phyloP scores from a whole-genome alignment of 2,888 invertebrate genomes.

The Amorpha juglandis region DNA sequence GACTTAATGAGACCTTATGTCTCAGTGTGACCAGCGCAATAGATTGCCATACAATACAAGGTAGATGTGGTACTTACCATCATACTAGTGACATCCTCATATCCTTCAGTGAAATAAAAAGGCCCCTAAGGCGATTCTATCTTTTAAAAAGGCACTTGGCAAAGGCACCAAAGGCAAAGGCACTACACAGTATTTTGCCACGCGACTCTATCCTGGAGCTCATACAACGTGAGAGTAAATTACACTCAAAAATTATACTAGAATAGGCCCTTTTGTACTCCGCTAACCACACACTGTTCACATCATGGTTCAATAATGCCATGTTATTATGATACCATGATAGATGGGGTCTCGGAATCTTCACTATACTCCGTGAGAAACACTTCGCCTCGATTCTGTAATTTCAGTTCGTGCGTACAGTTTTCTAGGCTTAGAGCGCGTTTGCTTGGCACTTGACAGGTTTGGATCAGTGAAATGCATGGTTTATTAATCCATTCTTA shows the following conservation, averaged over 20 bases:
- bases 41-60: too few relatives aligned
- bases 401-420: neutral
- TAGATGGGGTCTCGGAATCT: conserved; percentile 7
- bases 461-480: neutral
- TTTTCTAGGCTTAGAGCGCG: neutral
- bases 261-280: neutral
- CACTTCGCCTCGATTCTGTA: conserved; percentile 5
- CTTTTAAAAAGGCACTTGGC: too few relatives aligned
- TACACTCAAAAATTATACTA: conserved; percentile 4
- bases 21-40: too few relatives aligned
- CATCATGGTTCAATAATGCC: conserved; percentile 2
- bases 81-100: too few relatives aligned
- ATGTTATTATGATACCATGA: conserved; percentile 14
- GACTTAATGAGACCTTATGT: too few relatives aligned
- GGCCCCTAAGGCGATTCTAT: too few relatives aligned
- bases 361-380: conserved; percentile 17
- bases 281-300: conserved; percentile 15
- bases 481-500: too few relatives aligned
- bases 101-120: too few relatives aligned
- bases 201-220: neutral
- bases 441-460: neutral
- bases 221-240: neutral
- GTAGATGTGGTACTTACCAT: too few relatives aligned
- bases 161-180: too few relatives aligned
- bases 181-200: neutral